Base-by-base conservation (phyloP, 2,888 invertebrate species). In the Mesorhabditis sp. region DNA sequence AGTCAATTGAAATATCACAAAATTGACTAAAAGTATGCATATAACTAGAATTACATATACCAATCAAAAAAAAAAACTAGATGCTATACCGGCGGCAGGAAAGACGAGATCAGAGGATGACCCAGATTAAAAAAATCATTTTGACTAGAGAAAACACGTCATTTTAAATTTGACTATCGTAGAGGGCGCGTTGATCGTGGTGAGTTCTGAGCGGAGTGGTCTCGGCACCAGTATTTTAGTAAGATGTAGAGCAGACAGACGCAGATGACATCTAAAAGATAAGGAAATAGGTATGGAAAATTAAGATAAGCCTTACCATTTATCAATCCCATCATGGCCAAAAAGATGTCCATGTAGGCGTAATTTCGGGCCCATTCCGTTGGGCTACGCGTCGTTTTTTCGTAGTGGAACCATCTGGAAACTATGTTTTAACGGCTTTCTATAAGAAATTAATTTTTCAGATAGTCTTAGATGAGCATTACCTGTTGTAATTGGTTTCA, bases 371-470 rank as follows among this genome's bases (percentile, higher is more conserved):
- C 67, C 67, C 67, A 67, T 10, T 50, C 7, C 7, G n/a, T 28
- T 7, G 41, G 45, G 5, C 50, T 6, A 2, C 15, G 28, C 28
- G 58, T 45, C 3, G 10, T 15, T 7, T 7, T 13, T 28, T 5
- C 42, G 58, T 50, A 50, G 13, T 10, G n/a, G 44, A 65, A 65
- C 65, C 65, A 65, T 65, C 65, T 65, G 41, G n/a, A n/a, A n/a
- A n/a, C n/a, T n/a, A n/a, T n/a, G n/a, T n/a, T n/a, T n/a, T n/a
- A n/a, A n/a, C n/a, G n/a, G n/a, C n/a, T n/a, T n/a, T n/a, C n/a
- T n/a, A n/a, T n/a, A n/a, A n/a, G n/a, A n/a, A n/a, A n/a, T n/a
- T n/a, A n/a, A n/a, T n/a, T n/a, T n/a, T n/a, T n/a, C n/a, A n/a
- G n/a, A n/a, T n/a, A n/a, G n/a, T n/a, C n/a, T n/a, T n/a, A n/a